Evolutionary conservation across 1,140 invertebrate genomes (phyloP).

Genomic region (Papilio polyxenes): DNA sequence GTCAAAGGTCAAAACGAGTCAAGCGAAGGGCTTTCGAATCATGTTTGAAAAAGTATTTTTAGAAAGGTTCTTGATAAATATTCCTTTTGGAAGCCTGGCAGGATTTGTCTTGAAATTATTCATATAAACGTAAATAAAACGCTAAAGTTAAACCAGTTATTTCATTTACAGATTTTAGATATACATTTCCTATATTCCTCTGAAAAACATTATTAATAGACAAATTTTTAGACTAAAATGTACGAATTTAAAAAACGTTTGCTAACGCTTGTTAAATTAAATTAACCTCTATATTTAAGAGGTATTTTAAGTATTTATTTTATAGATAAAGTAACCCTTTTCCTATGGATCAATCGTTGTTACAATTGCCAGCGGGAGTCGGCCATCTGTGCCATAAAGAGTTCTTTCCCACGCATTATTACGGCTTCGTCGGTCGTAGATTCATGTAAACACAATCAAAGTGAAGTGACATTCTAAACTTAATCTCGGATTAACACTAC

Average conservation of each 20-base stretch:
- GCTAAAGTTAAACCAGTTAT: not conserved
- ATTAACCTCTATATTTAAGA: not conserved
- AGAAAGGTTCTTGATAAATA: not conserved
- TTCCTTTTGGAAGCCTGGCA: not conserved
- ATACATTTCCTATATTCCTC: not conserved
- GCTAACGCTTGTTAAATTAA: not conserved
- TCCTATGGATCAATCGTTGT: not conserved
- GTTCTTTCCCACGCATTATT: constrained; percentile 7
- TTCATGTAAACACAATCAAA: constrained; percentile 1
- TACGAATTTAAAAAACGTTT: too few species aligned
- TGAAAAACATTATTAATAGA: not conserved
- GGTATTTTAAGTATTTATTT: not conserved
- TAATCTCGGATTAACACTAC: not conserved
- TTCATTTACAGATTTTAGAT: not conserved
- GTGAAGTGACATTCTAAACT: not conserved
- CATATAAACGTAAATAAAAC: not conserved
- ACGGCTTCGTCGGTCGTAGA: not conserved
- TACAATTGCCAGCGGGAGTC: not conserved
- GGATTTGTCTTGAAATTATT: not conserved
- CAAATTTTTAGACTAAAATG: too few species aligned
- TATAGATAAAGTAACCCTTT: not conserved
- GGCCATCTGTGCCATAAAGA: not conserved
- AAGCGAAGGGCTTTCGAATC: constrained; percentile 78
- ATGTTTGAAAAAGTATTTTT: not conserved
- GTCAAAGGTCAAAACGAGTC: too few species aligned